Percentiles rank a stretch among this genome's conserved stretches.
Evolutionary conservation across 2,113 vertebrate genomes (phyloP).

Genomic region (Bubo scandiacus): DNA sequence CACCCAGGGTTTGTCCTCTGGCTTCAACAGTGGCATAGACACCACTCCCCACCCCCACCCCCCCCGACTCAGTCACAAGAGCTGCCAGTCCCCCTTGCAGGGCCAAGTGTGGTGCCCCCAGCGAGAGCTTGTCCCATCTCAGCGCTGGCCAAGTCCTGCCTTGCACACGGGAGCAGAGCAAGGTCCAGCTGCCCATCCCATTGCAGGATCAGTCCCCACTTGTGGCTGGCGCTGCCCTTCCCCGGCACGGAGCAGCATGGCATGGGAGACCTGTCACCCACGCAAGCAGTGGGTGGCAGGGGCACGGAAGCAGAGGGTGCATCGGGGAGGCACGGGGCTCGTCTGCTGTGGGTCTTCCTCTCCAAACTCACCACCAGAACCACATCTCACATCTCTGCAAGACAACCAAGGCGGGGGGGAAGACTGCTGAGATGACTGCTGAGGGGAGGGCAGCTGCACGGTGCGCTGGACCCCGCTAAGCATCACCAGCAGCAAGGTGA

Average conservation of each 20-base stretch:
- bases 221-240: neutral
- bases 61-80: fast-evolving
- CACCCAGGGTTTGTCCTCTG: neutral
- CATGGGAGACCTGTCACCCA: neutral
- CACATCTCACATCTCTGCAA: slow-evolving; percentile 52
- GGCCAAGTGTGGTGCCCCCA: neutral
- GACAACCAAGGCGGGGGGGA: neutral
- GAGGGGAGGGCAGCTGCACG: neutral
- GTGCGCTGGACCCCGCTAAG: neutral
- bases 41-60: neutral
- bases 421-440: neutral
- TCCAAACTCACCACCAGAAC: neutral
- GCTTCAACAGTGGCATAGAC: neutral
- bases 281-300: neutral
- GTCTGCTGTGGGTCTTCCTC: neutral
- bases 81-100: fast-evolving
- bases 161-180: fast-evolving
- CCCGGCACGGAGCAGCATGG: neutral
- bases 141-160: neutral
- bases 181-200: neutral
- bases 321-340: neutral
- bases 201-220: too few relatives aligned
- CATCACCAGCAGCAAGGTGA: neutral
- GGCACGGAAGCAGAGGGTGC: neutral
- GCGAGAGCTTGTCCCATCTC: neutral